phyloP scores from a whole-genome alignment of 2,797 vertebrate genomes.

The Lacerta viridis region DNA sequence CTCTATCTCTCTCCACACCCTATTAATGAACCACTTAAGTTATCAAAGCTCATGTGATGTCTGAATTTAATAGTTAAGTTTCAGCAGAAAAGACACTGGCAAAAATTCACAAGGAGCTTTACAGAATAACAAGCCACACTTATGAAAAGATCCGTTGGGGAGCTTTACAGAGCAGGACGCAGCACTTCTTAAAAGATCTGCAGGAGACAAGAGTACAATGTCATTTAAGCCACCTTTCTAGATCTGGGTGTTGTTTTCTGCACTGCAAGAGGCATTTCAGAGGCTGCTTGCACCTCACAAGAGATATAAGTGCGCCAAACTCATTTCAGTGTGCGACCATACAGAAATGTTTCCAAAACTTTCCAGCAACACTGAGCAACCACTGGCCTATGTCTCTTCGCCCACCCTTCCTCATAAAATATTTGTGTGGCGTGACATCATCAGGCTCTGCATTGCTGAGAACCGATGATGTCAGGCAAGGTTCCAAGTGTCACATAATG shows the following conservation, averaged over 20 bases:
- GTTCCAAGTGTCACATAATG: neutral
- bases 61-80: too few species aligned
- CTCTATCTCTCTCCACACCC: too few species aligned
- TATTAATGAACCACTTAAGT: too few species aligned
- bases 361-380: too few species aligned
- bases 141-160: neutral
- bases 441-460: neutral
- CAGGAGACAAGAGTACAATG: neutral
- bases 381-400: neutral
- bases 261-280: neutral
- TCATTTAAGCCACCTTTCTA: slow-evolving; percentile 17
- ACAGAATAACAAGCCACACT: neutral
- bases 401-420: neutral
- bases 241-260: slow-evolving; percentile 4
- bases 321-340: slow-evolving; percentile 3
- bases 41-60: too few species aligned
- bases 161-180: neutral
- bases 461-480: neutral
- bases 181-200: neutral
- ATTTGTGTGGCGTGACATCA: neutral
- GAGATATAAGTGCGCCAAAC: neutral
- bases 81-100: neutral
- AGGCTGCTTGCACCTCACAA: slow-evolving; percentile 1
- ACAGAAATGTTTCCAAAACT: slow-evolving; percentile 20
- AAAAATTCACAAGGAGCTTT: neutral